Evolutionary conservation across 2,113 vertebrate species (phyloP), one percentile per base, ranked within the genome.

Genomic region (Phylloscopus trochiloides): DNA sequence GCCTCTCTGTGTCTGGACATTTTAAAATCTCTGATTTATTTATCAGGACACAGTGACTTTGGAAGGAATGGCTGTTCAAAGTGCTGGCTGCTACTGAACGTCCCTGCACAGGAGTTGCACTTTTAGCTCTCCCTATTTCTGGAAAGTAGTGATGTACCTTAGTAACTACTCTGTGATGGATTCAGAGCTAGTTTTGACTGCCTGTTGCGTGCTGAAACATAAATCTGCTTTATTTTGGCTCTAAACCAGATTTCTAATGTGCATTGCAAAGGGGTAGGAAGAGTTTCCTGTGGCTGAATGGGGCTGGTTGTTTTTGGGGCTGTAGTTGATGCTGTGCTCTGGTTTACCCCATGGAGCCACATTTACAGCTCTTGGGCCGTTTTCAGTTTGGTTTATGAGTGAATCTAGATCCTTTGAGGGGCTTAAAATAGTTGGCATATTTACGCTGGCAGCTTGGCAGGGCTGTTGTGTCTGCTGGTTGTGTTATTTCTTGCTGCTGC

Each of bases 381-480:
- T 85, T 90, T 75, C 58, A n/a, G 34, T 93, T 91, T 92, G 83
- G 68, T 77, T 94, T 87, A 45, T 0, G 20, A 81, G 89, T 1
- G 38, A 68, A 57, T 82, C 90, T 67, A 72, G 66, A 79, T 88
- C 78, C 90, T 95, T 51, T 88, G 92, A 90, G 78, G 92, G 92
- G 85, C 82, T 96, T 93, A 91, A 96, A 93, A 90, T 94, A 92
- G 67, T 86, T 96, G 94, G 85, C 94, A 91, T 93, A 95, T 93
- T 96, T 91, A 61, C 65, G 78, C 86, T 87, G 93, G 86, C 93
- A 66, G 88, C 9, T 31, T 0, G 1, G 52, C 6, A 1, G 71
- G 93, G 74, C 93, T 96, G 78, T 88, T 80, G 77, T 86, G 75
- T 88, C 90, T 88, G 93, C 81, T 82, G 0, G 16, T 36, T 59